phyloP scores from a whole-genome alignment of 2,888 invertebrate species.

The Ptychoptera albimana region DNA sequence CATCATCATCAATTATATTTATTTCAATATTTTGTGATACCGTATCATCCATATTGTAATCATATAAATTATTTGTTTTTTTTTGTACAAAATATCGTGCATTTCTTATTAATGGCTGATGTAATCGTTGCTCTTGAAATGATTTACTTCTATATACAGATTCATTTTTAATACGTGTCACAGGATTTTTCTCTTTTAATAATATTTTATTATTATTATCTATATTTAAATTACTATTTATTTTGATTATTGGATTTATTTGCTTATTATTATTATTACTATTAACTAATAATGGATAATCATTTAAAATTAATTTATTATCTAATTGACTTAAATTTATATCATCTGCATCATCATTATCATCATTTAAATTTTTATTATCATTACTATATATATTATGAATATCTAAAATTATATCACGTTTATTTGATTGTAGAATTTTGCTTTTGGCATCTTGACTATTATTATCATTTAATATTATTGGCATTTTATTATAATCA shows the following conservation, averaged over 20 bases:
- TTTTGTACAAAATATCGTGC: conserved; percentile 9
- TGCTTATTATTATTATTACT: conserved; percentile 2
- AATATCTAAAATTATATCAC: conserved; percentile 6
- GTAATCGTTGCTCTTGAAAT: conserved; percentile 28
- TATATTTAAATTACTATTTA: conserved; percentile 1
- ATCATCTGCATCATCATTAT: neutral
- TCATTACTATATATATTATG: conserved; percentile 3
- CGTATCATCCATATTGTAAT: conserved; percentile 14
- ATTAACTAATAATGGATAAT: conserved; percentile 1
- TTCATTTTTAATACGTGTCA: neutral
- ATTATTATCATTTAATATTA: conserved; percentile 7
- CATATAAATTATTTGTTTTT: conserved; percentile 11
- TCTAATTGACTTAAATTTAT: neutral
- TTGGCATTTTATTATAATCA: no score
- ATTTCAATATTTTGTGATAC: conserved; percentile 29
- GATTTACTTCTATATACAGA: conserved; percentile 24
- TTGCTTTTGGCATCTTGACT: conserved; percentile 5
- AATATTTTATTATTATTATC: conserved; percentile 1
- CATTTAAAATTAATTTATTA: conserved; percentile 3
- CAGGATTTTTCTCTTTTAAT: conserved; percentile 1
- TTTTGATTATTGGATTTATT: conserved; percentile 1
- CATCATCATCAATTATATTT: conserved; percentile 28
- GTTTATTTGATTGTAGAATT: conserved; percentile 12
- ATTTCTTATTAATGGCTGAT: conserved; percentile 15
- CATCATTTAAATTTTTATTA: neutral